Conservation (phyloP, 2,797 vertebrate species). For the Chloroceryle amazona region DNA sequence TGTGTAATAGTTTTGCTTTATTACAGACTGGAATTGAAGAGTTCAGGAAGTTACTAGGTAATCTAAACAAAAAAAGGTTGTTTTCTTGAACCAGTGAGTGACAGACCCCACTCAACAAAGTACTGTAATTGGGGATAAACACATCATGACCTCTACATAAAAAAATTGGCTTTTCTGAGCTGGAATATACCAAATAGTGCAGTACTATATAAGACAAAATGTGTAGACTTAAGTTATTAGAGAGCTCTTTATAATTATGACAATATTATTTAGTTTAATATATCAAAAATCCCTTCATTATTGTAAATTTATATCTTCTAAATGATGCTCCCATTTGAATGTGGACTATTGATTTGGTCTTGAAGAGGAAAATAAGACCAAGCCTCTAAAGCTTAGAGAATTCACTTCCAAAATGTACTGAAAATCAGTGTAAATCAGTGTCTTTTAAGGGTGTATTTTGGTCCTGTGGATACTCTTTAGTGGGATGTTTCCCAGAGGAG, state of each 20-base stretch:
- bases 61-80: background rate
- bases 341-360: background rate
- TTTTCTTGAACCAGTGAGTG: background rate
- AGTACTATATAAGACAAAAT: slow-evolving; percentile 24
- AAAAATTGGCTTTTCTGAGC: background rate
- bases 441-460: background rate
- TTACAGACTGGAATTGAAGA: background rate
- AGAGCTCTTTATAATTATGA: background rate
- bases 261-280: slow-evolving; percentile 3
- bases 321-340: background rate
- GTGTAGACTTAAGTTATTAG: background rate
- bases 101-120: background rate
- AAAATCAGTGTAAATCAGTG: background rate
- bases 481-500: background rate
- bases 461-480: background rate
- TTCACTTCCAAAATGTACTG: background rate
- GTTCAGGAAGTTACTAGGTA: background rate
- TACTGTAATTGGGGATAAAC: background rate
- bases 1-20: background rate
- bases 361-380: background rate
- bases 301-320: background rate
- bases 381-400: background rate
- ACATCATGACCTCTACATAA: background rate
- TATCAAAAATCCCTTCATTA: background rate
- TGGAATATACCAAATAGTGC: background rate